Base-by-base conservation (phyloP, 2,888 invertebrate species). In the Hirtodrosophila histrioides region DNA sequence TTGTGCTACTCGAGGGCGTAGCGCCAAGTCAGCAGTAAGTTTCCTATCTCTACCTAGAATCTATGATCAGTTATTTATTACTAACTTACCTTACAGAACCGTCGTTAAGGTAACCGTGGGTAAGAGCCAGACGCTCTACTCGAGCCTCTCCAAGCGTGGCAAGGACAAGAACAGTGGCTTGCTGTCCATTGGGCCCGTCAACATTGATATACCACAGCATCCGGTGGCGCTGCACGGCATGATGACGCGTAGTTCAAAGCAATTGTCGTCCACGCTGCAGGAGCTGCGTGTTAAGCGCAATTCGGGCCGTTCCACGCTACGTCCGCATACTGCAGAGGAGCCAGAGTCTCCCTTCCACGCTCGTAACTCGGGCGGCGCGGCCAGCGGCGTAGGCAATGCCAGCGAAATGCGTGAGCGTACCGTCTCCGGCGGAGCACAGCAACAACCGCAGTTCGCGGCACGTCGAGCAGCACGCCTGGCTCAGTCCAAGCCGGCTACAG, bases 181-280 rank as follows among this genome's bases (percentile, higher is more conserved):
- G 60, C 92, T 97, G 7, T 97, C 96, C 7, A 94, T 99, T 55
- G 99, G 98, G 0, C 95, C 96, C 10, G 95, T 99, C 1, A 95
- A 96, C 71, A 95, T 99, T 56, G 98, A 99, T 91, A 97, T 99
- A 89, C 99, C 99, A 3, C 99, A 99, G 92, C 99, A 99, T 92
- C 99, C 99, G 0, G 98, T 99, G 0, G 98, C 97, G 6, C 92
- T 99, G 78, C 99, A 99, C 92, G 99, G 98, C 50, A 99, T 99
- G 96, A 98, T 99, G 94, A 97, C 97, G 0, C 94, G 99, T 78
- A 97, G 98, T 71, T 97, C 97, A 68, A 95, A 97, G 75, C 97
- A 98, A 89, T 93, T 99, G 41, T 98, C 98, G 6, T 96, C 96
- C 10, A 99, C 98, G 0, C 92, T 99, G 54, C 98, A 98, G 94